A percentile compares a stretch with the other conserved stretches of the same genome.
Conservation (phyloP, 2,797 vertebrate genomes). For the Amphiprion clarkii region DNA sequence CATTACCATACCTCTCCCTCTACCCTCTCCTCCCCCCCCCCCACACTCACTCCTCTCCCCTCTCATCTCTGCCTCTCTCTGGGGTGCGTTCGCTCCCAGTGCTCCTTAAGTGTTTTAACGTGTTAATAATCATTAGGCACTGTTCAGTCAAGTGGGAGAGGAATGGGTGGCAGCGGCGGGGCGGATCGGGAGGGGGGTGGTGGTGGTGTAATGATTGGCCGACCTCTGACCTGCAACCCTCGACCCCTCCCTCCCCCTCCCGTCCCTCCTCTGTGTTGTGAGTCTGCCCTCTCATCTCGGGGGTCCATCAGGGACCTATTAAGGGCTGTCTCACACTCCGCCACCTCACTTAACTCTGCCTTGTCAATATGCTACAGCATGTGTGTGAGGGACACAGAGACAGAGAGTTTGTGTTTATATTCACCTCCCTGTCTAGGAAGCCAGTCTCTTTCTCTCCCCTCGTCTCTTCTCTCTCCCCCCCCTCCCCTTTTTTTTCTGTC, state of each 20-base stretch:
- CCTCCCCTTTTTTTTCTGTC: constrained; percentile 47
- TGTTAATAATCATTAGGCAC: constrained; percentile 86
- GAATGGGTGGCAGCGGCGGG: constrained; percentile 28
- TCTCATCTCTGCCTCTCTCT: constrained; percentile 72
- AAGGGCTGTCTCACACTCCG: constrained; percentile 80
- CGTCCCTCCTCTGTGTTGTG: constrained; percentile 68
- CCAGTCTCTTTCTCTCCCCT: constrained; percentile 39
- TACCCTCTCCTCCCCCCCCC: constrained; percentile 33
- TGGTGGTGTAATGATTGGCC: constrained; percentile 72
- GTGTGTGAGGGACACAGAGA: constrained; percentile 73
- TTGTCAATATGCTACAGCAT: constrained; percentile 83
- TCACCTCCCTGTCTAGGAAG: constrained; percentile 76
- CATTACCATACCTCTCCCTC: constrained; percentile 72
- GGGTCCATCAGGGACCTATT: constrained; percentile 86
- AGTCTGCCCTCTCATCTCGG: constrained; percentile 81
- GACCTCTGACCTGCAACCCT: constrained; percentile 80
- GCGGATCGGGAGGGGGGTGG: constrained; percentile 12
- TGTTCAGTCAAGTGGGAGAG: constrained; percentile 78
- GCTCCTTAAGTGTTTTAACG: constrained; percentile 86
- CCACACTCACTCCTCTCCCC: constrained; percentile 47
- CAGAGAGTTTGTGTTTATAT: constrained; percentile 77
- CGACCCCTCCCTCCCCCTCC: constrained; percentile 12
- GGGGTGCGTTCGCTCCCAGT: constrained; percentile 75
- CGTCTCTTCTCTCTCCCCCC: constrained; percentile 9
- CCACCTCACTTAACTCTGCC: constrained; percentile 82